A percentile compares a stretch with the other conserved stretches of the same genome.
phyloP scores from a whole-genome alignment of 2,113 vertebrate genomes.

The Brienomyrus brachyistius region DNA sequence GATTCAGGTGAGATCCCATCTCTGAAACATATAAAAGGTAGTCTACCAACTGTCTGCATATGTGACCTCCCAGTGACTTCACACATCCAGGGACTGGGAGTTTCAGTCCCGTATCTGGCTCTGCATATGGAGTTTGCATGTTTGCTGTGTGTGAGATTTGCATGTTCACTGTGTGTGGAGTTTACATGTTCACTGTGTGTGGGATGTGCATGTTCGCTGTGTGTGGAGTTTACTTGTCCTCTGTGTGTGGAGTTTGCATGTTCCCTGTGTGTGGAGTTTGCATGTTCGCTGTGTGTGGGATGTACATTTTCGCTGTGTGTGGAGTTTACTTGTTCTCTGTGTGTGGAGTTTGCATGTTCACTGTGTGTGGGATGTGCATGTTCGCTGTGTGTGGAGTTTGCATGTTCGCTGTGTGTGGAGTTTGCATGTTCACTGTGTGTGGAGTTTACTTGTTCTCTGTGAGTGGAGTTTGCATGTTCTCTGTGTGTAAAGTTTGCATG shows the following conservation, averaged over 20 bases:
- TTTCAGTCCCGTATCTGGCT: background rate
- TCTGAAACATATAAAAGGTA: background rate
- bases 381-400: too few species aligned
- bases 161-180: background rate
- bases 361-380: too few species aligned
- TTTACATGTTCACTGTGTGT: background rate
- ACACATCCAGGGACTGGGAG: background rate
- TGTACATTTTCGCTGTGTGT: background rate
- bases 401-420: background rate
- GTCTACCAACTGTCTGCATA: background rate
- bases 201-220: background rate
- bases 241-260: background rate
- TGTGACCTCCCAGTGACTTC: background rate
- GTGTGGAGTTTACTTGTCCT: background rate
- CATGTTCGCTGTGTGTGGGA: background rate
- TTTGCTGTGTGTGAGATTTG: background rate
- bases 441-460: background rate
- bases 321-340: background rate
- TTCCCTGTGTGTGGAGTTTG: background rate
- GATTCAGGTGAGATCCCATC: conserved; percentile 76
- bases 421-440: background rate
- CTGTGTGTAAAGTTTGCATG: background rate
- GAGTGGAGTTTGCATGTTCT: too few species aligned
- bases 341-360: too few species aligned
- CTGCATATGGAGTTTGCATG: background rate